A percentile compares a stretch with the other conserved stretches of the same genome.
Conservation (phyloP, 2,888 invertebrate species). For the Dorcus parallelipipedus region DNA sequence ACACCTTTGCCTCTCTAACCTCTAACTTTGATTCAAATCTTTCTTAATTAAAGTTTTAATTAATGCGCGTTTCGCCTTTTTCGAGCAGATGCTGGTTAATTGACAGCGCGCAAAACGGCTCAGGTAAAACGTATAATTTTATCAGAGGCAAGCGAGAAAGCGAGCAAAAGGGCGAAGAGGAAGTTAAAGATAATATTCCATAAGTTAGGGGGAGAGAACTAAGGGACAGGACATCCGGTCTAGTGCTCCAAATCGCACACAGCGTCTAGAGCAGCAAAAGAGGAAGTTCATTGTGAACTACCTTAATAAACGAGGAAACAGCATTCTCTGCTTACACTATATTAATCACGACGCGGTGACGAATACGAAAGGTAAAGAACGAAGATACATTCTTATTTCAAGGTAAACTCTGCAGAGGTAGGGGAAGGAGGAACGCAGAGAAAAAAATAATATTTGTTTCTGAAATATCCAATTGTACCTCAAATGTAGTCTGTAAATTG, state of each 20-base stretch:
- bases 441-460: slow-evolving; percentile 15
- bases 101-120: background rate
- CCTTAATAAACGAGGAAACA: slow-evolving; percentile 1
- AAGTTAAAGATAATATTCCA: slow-evolving; percentile 31
- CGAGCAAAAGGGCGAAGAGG: slow-evolving; percentile 21
- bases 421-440: background rate
- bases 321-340: background rate
- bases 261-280: slow-evolving; percentile 12
- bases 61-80: background rate
- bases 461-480: slow-evolving; percentile 7
- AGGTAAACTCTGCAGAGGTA: background rate
- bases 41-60: slow-evolving; percentile 23
- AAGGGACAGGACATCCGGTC: slow-evolving; percentile 35
- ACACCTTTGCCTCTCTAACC: slow-evolving; percentile 36
- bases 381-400: background rate
- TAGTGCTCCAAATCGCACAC: slow-evolving; percentile 29
- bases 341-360: background rate
- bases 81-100: background rate
- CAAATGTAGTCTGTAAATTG: slow-evolving; percentile 15
- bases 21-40: slow-evolving; percentile 34
- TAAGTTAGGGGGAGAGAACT: slow-evolving; percentile 26
- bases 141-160: slow-evolving; percentile 18
- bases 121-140: slow-evolving; percentile 15
- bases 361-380: background rate
- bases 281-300: slow-evolving; percentile 28